Base-by-base conservation (phyloP, 2,888 invertebrate species). In the Drosophila birchii region DNA sequence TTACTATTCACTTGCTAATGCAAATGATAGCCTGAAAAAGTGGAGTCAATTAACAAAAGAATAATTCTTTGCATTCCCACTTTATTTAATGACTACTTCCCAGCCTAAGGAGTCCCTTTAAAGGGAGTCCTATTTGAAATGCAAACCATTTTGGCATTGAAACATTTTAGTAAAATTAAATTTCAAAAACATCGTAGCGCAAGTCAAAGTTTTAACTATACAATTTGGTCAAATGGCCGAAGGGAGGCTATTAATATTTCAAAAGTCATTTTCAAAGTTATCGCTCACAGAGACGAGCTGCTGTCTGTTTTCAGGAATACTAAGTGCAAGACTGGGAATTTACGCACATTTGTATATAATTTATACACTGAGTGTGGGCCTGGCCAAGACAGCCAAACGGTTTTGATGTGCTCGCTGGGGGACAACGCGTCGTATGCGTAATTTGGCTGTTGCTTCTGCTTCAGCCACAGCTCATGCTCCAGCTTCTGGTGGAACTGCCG, bases 181-280 rank as follows among this genome's bases (percentile, higher is more conserved):
- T 44, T 62, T 44, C 9, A n/a, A 23, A 51, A 53, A 23, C 51
- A 36, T 20, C 14, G 16, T 20, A 12, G 18, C 36, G 12, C 29
- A 45, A 32, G 59, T 9, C 9, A 12, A 57, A 62, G 44, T 29
- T 45, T 12, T 14, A n/a, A 38, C 45, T 38, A 38, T 29, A 47
- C 11, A 53, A 26, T 36, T 72, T 44, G 39, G 49, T 45, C 34
- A 61, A 72, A 70, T 80, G 66, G 77, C 83, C 86, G 56, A 39
- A 38, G 44, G 58, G 78, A 62, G 69, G 78, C 51, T 36, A 53
- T 78, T 79, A 73, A 82, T 80, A 80, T 85, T 82, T 82, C 63
- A 78, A 80, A 82, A 82, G 83, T 79, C 77, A 82, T 82, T 79
- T 80, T 64, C 60, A 70, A 66, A 82, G 59, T 80, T 82, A 51